Conservation (phyloP, 2,113 vertebrate genomes). For the Corydoras sp. region DNA sequence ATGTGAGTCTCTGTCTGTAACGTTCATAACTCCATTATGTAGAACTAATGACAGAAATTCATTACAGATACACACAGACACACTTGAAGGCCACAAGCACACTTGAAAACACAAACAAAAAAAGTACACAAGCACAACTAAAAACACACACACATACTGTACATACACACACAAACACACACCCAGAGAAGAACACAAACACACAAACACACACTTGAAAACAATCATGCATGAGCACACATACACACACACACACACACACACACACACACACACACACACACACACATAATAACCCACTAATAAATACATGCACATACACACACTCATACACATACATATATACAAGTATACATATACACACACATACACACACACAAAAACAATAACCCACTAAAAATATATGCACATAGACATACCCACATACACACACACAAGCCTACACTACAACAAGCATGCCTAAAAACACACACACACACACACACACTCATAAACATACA, state of each 20-base stretch:
- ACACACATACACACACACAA: not conserved
- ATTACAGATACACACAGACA: too few species aligned
- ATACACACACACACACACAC: too few species aligned
- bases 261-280: not conserved
- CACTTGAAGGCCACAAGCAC: too few species aligned
- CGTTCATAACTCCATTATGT: not conserved
- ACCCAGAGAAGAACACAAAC: not conserved
- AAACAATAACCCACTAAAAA: not conserved
- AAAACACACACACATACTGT: too few species aligned
- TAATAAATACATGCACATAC: not conserved
- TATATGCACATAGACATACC: not conserved
- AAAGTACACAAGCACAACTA: too few species aligned
- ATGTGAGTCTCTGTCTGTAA: conserved; percentile 76
- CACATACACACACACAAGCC: not conserved
- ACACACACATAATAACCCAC: not conserved
- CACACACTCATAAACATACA: not conserved
- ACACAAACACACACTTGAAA: not conserved
- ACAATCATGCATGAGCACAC: too few species aligned
- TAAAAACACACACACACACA: too few species aligned
- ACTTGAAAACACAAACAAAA: too few species aligned
- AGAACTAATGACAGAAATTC: too few species aligned
- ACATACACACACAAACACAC: not conserved
- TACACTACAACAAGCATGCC: too few species aligned
- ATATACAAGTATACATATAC: not conserved
- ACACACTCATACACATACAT: not conserved